These are phyloP conservation scores for Dysmachus trigonus DNA, from an alignment of 2,888 invertebrate species.

Conservation along the genomic window DNA sequence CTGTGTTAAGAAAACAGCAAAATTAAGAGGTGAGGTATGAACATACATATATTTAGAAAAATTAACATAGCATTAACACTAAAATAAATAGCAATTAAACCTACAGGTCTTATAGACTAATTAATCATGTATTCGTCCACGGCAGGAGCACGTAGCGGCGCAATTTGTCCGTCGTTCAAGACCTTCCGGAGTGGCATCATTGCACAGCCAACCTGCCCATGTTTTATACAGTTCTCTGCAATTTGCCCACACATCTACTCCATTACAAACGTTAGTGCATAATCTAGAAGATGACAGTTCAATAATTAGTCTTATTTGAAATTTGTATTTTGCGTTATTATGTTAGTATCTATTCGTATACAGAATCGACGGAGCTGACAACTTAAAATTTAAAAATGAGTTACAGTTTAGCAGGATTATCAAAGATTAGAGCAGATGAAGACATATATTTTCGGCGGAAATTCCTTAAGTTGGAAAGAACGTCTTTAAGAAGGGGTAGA, in stretches of 20 bases:
- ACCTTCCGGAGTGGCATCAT: slow-evolving; percentile 66
- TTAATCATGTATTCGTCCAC: slow-evolving; percentile 66
- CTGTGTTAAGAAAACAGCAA: not conserved
- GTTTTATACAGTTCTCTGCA: slow-evolving; percentile 71
- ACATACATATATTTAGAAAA: not conserved
- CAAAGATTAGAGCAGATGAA: too few relatives aligned
- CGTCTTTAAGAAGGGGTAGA: too few relatives aligned
- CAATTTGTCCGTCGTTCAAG: slow-evolving; percentile 69
- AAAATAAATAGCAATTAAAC: slow-evolving; percentile 7
- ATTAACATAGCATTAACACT: not conserved
- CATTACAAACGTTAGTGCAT: slow-evolving; percentile 78
- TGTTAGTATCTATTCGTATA: too few relatives aligned
- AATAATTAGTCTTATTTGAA: not conserved
- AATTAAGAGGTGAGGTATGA: not conserved
- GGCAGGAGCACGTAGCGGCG: slow-evolving; percentile 78
- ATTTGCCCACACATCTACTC: slow-evolving; percentile 77
- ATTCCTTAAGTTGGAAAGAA: too few relatives aligned
- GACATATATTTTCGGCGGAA: too few relatives aligned
- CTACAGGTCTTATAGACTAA: not conserved
- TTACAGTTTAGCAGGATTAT: too few relatives aligned
- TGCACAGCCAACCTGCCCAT: slow-evolving; percentile 72
- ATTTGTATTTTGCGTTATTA: not conserved
- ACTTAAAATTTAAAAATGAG: too few relatives aligned
- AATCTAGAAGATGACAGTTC: slow-evolving; percentile 59
- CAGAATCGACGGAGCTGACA: too few relatives aligned